Evolutionary conservation across 2,113 vertebrate species (phyloP).

Genomic region (Nycticorax nycticorax): DNA sequence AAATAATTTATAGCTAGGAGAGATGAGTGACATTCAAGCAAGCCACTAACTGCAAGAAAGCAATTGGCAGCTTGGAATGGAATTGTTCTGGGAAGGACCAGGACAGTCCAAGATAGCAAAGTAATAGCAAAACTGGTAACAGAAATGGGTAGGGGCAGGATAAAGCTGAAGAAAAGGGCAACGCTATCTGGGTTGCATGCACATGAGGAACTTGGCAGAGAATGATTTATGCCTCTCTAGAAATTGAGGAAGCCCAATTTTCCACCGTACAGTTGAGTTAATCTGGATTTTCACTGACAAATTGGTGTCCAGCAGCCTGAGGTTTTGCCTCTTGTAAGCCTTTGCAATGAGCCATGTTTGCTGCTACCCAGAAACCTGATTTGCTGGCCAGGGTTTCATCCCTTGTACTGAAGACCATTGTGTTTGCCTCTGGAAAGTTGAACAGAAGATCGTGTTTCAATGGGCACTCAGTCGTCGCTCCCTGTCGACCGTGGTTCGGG

Average conservation of each 20-base stretch:
- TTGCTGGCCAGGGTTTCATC: not conserved
- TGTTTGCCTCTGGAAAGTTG: not conserved
- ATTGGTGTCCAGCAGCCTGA: not conserved
- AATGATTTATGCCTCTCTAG: not conserved
- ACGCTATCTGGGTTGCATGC: not conserved
- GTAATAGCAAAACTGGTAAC: not conserved
- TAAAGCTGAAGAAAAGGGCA: not conserved
- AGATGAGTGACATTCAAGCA: not conserved
- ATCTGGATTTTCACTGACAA: not conserved
- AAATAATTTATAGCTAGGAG: not conserved
- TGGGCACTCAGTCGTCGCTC: not conserved
- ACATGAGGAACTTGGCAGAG: not conserved
- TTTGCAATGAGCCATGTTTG: not conserved
- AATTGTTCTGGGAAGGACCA: not conserved
- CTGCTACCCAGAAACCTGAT: not conserved
- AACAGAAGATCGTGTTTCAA: not conserved
- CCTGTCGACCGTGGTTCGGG: not conserved
- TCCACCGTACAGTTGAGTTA: not conserved
- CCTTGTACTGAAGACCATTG: not conserved
- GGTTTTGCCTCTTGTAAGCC: not conserved
- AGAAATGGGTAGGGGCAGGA: not conserved
- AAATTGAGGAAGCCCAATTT: not conserved
- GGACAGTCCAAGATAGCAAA: not conserved
- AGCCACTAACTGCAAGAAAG: not conserved
- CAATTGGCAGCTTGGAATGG: accelerated